phyloP scores from a whole-genome alignment of 2,888 invertebrate genomes.

The Dichetophora obliterata region DNA sequence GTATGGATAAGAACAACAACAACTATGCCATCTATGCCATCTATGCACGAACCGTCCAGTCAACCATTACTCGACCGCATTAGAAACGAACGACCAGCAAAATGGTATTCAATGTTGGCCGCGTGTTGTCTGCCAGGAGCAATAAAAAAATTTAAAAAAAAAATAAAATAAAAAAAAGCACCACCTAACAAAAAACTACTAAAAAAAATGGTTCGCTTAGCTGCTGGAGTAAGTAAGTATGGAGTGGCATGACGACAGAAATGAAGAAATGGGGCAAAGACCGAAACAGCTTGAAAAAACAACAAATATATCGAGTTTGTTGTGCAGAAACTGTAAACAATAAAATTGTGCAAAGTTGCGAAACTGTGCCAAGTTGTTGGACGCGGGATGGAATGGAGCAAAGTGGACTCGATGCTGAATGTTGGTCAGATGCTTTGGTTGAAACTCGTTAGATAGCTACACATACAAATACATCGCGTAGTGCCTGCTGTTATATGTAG shows the following conservation, averaged over 20 bases:
- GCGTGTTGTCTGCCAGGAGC: slow-evolving; percentile 19
- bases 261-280: neutral
- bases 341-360: slow-evolving; percentile 24
- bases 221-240: slow-evolving; percentile 10
- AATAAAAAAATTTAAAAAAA: neutral
- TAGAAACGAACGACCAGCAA: slow-evolving; percentile 1
- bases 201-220: neutral
- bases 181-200: neutral
- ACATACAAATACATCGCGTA: neutral
- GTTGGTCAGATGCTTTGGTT: slow-evolving; percentile 33
- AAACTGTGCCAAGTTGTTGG: slow-evolving; percentile 28
- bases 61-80: neutral
- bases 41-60: neutral
- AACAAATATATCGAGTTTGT: neutral
- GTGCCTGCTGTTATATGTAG: neutral
- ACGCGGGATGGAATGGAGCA: neutral
- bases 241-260: slow-evolving; percentile 9
- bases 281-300: neutral
- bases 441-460: slow-evolving; percentile 18
- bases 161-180: neutral
- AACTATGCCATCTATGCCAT: slow-evolving; percentile 1
- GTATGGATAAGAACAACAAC: neutral
- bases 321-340: slow-evolving; percentile 37
- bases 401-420: neutral
- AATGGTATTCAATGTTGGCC: neutral